Evolutionary conservation across 2,888 invertebrate genomes (phyloP).

Genomic region (Microplitis deprimator): DNA sequence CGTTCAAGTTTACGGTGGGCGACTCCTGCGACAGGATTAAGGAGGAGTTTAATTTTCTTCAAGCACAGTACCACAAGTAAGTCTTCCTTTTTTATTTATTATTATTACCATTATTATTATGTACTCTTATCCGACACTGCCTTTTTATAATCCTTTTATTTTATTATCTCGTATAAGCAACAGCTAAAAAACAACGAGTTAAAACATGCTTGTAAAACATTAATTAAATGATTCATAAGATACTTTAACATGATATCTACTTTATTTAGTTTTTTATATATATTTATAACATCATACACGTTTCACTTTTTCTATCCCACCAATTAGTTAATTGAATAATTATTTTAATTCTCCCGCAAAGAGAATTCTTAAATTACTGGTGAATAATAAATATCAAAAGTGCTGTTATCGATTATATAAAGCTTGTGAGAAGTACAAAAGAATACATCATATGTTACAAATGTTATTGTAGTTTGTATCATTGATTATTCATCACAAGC

Average conservation of each 20-base stretch:
- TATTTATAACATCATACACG: not conserved
- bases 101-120: slow-evolving; percentile 10
- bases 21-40: slow-evolving; percentile 96
- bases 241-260: not conserved
- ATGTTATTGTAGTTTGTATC: slow-evolving; percentile 1
- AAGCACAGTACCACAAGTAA: slow-evolving; percentile 97
- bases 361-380: not conserved
- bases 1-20: slow-evolving; percentile 93
- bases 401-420: not conserved
- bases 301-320: not conserved
- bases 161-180: slow-evolving; percentile 33
- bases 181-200: slow-evolving; percentile 47
- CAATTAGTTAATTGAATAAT: not conserved
- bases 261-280: not conserved
- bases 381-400: not conserved
- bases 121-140: not conserved
- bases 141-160: slow-evolving; percentile 20
- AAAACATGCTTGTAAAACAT: slow-evolving; percentile 33
- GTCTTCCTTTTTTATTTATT: slow-evolving; percentile 67
- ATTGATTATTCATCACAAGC: not conserved
- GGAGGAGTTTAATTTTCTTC: slow-evolving; percentile 95
- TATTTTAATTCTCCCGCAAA: not conserved
- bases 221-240: slow-evolving; percentile 4
- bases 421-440: not conserved
- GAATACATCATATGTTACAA: not conserved